Evolutionary conservation across 1,140 invertebrate species (phyloP).

Genomic region (Ceratosolen solmsi): DNA sequence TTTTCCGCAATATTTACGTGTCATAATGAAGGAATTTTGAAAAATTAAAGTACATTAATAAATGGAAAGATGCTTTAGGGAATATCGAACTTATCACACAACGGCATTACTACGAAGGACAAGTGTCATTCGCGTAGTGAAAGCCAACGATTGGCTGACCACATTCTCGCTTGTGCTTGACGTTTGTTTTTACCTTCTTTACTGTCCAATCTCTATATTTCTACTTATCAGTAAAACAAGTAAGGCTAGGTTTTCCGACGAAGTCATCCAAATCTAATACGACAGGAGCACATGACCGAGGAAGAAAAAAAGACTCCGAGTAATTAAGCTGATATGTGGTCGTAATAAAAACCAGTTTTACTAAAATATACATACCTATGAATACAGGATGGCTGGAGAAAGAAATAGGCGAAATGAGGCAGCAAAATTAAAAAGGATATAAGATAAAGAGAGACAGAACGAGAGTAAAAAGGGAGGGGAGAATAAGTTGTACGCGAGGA

Average conservation of each 20-base stretch:
- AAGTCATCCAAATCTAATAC: background rate
- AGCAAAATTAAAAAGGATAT: background rate
- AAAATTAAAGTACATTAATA: background rate
- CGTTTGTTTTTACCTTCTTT: background rate
- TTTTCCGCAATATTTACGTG: no score
- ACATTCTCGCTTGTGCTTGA: background rate
- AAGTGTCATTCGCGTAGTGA: background rate
- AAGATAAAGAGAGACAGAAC: background rate
- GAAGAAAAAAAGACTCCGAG: background rate
- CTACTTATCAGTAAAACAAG: background rate
- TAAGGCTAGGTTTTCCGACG: slow-evolving; percentile 1
- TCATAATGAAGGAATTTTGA: background rate
- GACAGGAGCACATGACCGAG: background rate
- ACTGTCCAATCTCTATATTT: slow-evolving; percentile 6
- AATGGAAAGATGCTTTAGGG: background rate
- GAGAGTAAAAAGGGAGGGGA: background rate
- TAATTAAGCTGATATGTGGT: slow-evolving; percentile 23
- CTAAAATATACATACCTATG: background rate
- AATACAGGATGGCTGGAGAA: background rate
- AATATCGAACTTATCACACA: background rate
- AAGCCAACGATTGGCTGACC: background rate
- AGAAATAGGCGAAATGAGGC: background rate
- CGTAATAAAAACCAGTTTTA: slow-evolving; percentile 30
- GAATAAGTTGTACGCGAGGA: no score
- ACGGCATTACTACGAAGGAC: background rate